Evolutionary conservation across 2,113 vertebrate genomes (phyloP), one percentile per base, ranked within the genome.

Genomic region (Cyprinodon variegatus): DNA sequence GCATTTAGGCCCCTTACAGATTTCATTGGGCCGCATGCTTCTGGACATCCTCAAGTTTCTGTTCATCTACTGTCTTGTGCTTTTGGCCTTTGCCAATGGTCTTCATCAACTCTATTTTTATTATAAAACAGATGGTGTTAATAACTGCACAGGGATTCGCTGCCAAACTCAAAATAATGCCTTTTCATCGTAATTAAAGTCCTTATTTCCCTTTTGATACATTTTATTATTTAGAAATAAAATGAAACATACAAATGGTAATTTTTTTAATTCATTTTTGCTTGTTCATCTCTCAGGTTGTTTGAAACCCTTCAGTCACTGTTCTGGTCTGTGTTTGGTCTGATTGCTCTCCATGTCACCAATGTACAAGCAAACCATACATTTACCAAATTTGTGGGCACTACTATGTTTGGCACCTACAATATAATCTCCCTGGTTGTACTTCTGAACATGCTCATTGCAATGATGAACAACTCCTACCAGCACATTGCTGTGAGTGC

Each of bases 381-480:
- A 86, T 98, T 99, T 84, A 99, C 98, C 0, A 97, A 98, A 82
- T 99, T 98, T 86, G 96, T 99, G 62, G 98, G 98, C 3, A 94
- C 95, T 74, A 99, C 98, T 36, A 99, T 99, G 98, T 99, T 99
- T 77, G 98, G 98, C 61, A 97, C 97, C 0, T 99, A 99, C 81
- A 99, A 97, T 41, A 92, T 99, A 84, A 99, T 99, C 91, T 99
- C 98, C 50, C 89, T 99, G 76, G 98, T 99, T 22, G 98, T 99
- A 70, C 94, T 99, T n/a, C 95, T 99, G 77, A 99, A 99, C 91
- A 99, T 99, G 98, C 88, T 99, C 12, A 99, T 99, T 77, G 98
- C 98, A 48, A 99, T 99, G 98, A 99, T 99, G 98, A 99, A 99
- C 92, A 99, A 99, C 88, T 99, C 98, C 57, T 99, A 99, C 86